Evolutionary conservation across 2,113 vertebrate genomes (phyloP), one percentile per base, ranked within the genome.

Genomic region (Corythaixoides concolor): DNA sequence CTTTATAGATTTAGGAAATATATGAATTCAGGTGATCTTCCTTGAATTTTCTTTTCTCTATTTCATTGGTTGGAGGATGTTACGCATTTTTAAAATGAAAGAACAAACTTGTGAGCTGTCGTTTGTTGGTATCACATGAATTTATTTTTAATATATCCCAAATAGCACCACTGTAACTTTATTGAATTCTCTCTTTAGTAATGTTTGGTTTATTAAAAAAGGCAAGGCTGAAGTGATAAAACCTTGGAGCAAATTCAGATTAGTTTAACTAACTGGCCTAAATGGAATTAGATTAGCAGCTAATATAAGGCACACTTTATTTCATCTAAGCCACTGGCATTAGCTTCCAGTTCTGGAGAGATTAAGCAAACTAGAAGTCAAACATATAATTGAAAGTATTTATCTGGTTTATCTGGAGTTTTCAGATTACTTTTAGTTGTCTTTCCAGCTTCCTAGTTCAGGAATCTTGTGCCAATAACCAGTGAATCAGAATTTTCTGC

Each of bases 121-220:
- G 32, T 78, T 53, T 78, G 14, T 60, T 82, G 52, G 10, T 64
- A 67, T 89, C 23, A 26, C 10, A 30, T 27, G 1, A 47, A n/a
- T 27, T 89, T 95, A 8, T 68, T 88, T 93, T 59, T 55, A 62
- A 24, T 70, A 56, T 56, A 53, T 63, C 15, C 43, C 41, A 69
- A 58, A 83, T 66, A 64, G 63, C 6, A 5, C 15, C 43, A 58
- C 15, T 69, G 32, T 56, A 88, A 85, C 41, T 91, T 73, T 55
- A 67, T 20, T 93, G 41, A 59, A 67, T 78, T 87, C 0, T 79
- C 22, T 90, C 32, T 80, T 69, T 73, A 91, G 84, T 83, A 88
- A 49, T 75, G 10, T 59, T 85, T 94, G 70, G 63, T 67, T 93
- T 74, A 88, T 90, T 73, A 67, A 76, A 82, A 90, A 91, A 85